Evolutionary conservation across 2,888 invertebrate species (phyloP), one percentile per base, ranked within the genome.

Genomic region (Saturnia pavonia): DNA sequence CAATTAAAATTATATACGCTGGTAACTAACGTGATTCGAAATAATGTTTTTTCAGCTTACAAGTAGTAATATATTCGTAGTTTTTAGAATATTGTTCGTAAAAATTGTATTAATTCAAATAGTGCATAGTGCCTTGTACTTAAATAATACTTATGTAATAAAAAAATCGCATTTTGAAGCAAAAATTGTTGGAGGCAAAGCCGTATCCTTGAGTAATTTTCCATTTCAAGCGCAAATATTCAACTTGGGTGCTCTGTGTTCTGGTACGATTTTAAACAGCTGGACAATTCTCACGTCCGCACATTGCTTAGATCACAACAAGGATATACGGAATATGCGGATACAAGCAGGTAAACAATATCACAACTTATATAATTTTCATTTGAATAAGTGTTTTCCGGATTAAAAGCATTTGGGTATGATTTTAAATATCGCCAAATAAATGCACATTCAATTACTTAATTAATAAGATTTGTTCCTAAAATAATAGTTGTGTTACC

Each of bases 281-380:
- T 90, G 88, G 85, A 74, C 82, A 4, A 68, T 91, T 2, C 74
- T 91, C 25, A 89, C 91, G 0, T 84, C 91, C 1, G 91, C 87
- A 0, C 91, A 92, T 74, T 92, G 92, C 70, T 84, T 92, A 40
- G 85, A 85, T 42, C 70, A 71, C 2, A 89, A 88, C 71, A 78
- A 75, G 16, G 77, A 88, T 54, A 69, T 77, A 2, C 69, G 77
- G 0, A 79, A 87, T 11, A 88, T 91, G 82, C 74, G 76, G 9
- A 71, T 91, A 51, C 85, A 86, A 80, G 79, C 82, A 16, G 90
- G 91, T 90, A 76, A 84, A 88, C 22, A 54, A 22, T 54, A n/a
- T 54, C 8, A 48, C 19, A 6, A 19, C 3, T 11, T 54, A 16
- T 2, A 54, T 54, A 22, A 8, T 16, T 51, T 68, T 42, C 3